A percentile compares a stretch with the other conserved stretches of the same genome.
Conservation (phyloP, 2,797 vertebrate species). For the Philypnodon macrostomus region DNA sequence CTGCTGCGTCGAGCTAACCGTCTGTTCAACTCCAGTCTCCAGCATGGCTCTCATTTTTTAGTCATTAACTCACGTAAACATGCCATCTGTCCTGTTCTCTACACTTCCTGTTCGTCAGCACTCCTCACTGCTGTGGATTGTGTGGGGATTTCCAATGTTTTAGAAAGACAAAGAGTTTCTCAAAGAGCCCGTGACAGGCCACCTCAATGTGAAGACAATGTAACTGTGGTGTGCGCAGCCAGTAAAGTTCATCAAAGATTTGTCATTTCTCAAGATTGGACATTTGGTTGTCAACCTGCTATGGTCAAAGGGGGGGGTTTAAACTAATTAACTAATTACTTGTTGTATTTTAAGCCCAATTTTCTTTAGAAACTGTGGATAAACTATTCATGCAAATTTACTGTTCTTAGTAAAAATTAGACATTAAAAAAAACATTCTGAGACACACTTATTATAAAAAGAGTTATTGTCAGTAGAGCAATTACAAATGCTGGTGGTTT, state of each 20-base stretch:
- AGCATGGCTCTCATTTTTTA: slow-evolving; percentile 62
- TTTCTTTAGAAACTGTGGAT: too few relatives aligned
- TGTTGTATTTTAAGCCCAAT: too few relatives aligned
- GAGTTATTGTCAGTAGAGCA: too few relatives aligned
- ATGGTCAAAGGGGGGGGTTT: neutral
- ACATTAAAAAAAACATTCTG: too few relatives aligned
- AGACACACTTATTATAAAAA: too few relatives aligned
- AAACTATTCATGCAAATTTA: too few relatives aligned
- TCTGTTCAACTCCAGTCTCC: slow-evolving; percentile 56
- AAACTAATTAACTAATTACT: neutral
- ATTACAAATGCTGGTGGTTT: too few relatives aligned
- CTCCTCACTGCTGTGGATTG: slow-evolving; percentile 28
- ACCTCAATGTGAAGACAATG: slow-evolving; percentile 44
- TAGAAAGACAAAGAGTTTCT: slow-evolving; percentile 18
- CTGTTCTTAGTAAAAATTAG: too few relatives aligned
- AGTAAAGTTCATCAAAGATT: too few relatives aligned
- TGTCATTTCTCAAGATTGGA: too few relatives aligned
- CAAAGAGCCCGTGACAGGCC: slow-evolving; percentile 30
- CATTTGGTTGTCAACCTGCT: slow-evolving; percentile 5
- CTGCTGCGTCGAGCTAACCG: slow-evolving; percentile 40
- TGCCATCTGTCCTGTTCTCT: slow-evolving; percentile 67
- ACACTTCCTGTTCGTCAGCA: slow-evolving; percentile 44
- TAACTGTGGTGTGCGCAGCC: neutral
- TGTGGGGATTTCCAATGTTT: slow-evolving; percentile 42
- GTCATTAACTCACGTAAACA: slow-evolving; percentile 67